Conservation (phyloP, 2,797 vertebrate species). For the Squalus acanthias region DNA sequence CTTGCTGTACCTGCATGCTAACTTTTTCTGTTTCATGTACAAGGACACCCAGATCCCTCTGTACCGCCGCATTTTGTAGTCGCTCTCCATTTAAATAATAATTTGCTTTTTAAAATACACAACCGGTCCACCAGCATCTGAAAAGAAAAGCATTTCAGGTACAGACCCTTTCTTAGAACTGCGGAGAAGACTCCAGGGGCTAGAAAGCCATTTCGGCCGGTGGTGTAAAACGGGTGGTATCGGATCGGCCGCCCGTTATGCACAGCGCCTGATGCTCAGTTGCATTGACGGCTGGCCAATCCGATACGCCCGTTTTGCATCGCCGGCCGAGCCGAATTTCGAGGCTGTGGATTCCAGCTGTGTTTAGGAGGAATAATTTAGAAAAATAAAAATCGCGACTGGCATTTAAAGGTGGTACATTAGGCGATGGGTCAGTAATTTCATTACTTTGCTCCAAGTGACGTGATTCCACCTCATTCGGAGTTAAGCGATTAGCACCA, state of each 20-base stretch:
- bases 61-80: too few relatives aligned
- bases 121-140: background rate
- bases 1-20: too few relatives aligned
- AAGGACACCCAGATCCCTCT: too few relatives aligned
- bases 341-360: background rate
- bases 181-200: background rate
- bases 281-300: too few relatives aligned
- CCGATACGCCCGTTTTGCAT: too few relatives aligned
- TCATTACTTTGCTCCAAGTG: background rate
- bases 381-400: background rate
- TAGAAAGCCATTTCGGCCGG: too few relatives aligned
- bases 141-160: background rate
- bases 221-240: too few relatives aligned
- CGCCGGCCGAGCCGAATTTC: too few relatives aligned
- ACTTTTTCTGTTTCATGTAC: too few relatives aligned
- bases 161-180: background rate
- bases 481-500: background rate
- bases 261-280: too few relatives aligned
- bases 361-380: background rate
- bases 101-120: background rate
- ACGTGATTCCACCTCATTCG: background rate
- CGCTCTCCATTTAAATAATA: too few relatives aligned
- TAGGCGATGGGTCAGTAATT: background rate
- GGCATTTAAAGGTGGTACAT: background rate
- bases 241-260: too few relatives aligned